Base-by-base conservation (phyloP, 2,797 vertebrate species). In the Sebastolobus alascanus region DNA sequence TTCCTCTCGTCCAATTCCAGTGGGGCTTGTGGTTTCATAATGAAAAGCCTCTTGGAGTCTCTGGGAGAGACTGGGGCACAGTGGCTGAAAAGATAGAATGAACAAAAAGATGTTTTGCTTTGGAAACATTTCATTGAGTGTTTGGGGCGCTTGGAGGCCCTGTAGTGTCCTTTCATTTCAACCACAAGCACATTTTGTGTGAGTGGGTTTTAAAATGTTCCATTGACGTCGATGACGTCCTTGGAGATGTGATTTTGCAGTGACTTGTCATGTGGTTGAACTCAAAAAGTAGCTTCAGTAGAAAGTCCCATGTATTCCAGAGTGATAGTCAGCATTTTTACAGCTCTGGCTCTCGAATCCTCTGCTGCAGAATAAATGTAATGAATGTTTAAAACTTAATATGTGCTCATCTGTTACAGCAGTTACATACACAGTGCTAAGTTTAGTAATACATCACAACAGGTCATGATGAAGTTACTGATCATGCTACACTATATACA, bases 11-110 rank as follows among this genome's bases (percentile, higher is more conserved):
- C 76, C 84, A 78, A 79, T 84, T 90, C 91, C 90, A 87, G 77
- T 2, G 84, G 81, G 87, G 84, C 83, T 83, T 85, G 92, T 89
- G 91, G 92, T 91, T 93, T 86, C 46, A 40, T 90, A 92, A 93
- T 95, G 90, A 93, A 93, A 93, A 91, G 90, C 80, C 69, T 88
- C 66, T 88, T 4, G 76, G 80, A 92, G 86, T 46, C 71, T 75
- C 79, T 20, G 76, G 81, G 87, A 84, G 67, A 25, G 78, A 80
- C 77, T 54, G 68, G 85, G 52, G 73, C 73, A 5, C 85, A 43
- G 68, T 38, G 75, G 84, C 87, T 87, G 70, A 89, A 89, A 86
- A 79, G 79, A 83, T 4, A 6, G 84, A 86, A 73, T 4, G 86
- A 74, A 85, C 66, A 87, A 77, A 86, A 84, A 84, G 72, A 87